These are phyloP conservation scores for Temnothorax curvispinosus DNA, from an alignment of 1,140 invertebrate species.

Conservation along the genomic window DNA sequence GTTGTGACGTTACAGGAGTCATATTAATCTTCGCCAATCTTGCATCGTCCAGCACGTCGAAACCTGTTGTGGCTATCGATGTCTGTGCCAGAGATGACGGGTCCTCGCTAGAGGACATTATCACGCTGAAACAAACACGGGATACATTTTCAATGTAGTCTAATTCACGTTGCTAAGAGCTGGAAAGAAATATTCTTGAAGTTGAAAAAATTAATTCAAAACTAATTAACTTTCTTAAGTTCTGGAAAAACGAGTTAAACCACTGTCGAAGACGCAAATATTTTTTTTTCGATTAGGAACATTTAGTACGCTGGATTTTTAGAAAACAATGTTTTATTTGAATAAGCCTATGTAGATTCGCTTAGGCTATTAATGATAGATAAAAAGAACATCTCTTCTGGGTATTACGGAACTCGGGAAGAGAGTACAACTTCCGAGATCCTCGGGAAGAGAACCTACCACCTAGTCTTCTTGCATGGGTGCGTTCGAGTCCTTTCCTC, in stretches of 20 bases:
- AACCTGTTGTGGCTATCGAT: constrained; percentile 74
- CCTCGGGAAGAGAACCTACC: constrained; percentile 76
- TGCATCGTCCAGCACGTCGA: constrained; percentile 79
- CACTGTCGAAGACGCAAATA: neutral
- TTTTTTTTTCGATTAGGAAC: neutral
- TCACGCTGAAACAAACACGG: constrained; percentile 78
- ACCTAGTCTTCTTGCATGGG: constrained; percentile 80
- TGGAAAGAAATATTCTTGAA: neutral
- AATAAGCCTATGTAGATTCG: neutral
- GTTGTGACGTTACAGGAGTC: neutral
- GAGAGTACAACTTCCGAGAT: neutral
- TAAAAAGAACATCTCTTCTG: neutral
- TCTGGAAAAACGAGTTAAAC: neutral
- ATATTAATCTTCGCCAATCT: constrained; percentile 71
- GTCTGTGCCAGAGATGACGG: constrained; percentile 74
- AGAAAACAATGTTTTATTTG: constrained; percentile 3
- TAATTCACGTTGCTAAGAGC: neutral
- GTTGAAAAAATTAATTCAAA: neutral
- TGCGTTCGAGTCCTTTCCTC: constrained; percentile 82
- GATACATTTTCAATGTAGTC: neutral
- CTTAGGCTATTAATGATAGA: neutral
- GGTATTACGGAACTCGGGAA: neutral
- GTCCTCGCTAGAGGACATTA: constrained; percentile 81
- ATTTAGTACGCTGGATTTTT: neutral
- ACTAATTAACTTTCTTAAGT: too few relatives aligned